Percentiles rank a stretch among this genome's conserved stretches.
phyloP scores from a whole-genome alignment of 2,113 vertebrate species.

The Montifringilla adamsi region DNA sequence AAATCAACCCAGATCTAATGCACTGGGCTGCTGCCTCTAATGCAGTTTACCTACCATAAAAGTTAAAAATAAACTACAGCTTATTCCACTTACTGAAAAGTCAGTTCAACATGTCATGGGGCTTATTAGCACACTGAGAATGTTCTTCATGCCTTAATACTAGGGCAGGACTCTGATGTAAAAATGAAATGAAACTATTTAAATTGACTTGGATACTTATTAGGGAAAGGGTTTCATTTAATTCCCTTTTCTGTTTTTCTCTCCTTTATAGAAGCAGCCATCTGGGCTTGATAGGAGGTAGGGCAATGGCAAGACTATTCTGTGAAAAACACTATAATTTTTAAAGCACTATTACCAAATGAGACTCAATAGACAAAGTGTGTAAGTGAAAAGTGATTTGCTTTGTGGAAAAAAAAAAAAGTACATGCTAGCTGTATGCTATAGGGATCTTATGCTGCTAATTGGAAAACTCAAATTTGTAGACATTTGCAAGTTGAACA shows the following conservation, averaged over 20 bases:
- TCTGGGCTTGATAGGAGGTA: conserved; percentile 56
- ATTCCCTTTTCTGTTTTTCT: conserved; percentile 47
- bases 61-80: conserved; percentile 47
- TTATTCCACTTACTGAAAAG: neutral
- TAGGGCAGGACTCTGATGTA: conserved; percentile 54
- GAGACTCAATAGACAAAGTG: conserved; percentile 32
- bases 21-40: neutral
- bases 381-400: conserved; percentile 55
- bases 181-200: conserved; percentile 61
- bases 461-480: conserved; percentile 54
- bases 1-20: neutral
- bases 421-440: neutral
- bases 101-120: conserved; percentile 34
- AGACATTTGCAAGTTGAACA: conserved; percentile 36
- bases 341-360: conserved; percentile 49
- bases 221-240: conserved; percentile 43
- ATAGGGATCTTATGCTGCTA: neutral
- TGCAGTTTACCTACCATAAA: neutral
- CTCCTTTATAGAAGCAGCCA: conserved; percentile 26
- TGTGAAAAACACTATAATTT: conserved; percentile 55
- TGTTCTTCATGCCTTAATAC: conserved; percentile 57
- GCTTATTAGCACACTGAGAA: conserved; percentile 48
- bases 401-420: neutral
- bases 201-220: conserved; percentile 64
- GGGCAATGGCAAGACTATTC: conserved; percentile 38